These are phyloP conservation scores for Dromas ardeola DNA, from an alignment of 2,113 vertebrate species.

Conservation along the genomic window DNA sequence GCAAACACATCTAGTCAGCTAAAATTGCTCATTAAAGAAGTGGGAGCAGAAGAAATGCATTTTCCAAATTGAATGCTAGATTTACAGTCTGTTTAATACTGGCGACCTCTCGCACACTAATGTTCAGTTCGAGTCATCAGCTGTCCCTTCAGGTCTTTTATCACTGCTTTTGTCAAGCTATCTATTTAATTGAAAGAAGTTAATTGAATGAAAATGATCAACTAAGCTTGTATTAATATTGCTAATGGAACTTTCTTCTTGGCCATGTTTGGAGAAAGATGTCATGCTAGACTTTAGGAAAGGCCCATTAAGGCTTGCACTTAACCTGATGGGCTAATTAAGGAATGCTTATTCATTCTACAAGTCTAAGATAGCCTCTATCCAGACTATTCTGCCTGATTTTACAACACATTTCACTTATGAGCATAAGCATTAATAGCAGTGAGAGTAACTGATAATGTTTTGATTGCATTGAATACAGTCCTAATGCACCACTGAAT, in stretches of 20 bases:
- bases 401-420: constrained; percentile 96
- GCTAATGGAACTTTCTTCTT: constrained; percentile 99
- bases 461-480: constrained; percentile 76
- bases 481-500: constrained; percentile 72
- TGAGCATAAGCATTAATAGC: constrained; percentile 75
- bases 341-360: constrained; percentile 96
- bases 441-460: constrained; percentile 78
- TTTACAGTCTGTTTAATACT: constrained; percentile 94
- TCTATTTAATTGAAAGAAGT: constrained; percentile 99
- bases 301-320: constrained; percentile 98
- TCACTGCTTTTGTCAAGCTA: constrained; percentile 99
- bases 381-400: constrained; percentile 82
- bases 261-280: constrained; percentile 98
- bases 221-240: constrained; percentile 99
- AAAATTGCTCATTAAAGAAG: constrained; percentile 94
- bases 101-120: constrained; percentile 93
- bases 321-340: constrained; percentile 99
- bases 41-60: constrained; percentile 91
- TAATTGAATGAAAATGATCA: constrained; percentile 99
- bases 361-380: constrained; percentile 83
- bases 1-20: constrained; percentile 92
- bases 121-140: constrained; percentile 94
- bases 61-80: constrained; percentile 98
- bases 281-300: constrained; percentile 97
- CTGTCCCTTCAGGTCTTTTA: constrained; percentile 94